These are phyloP conservation scores for Scortum barcoo DNA, from an alignment of 2,113 vertebrate species.

Conservation along the genomic window DNA sequence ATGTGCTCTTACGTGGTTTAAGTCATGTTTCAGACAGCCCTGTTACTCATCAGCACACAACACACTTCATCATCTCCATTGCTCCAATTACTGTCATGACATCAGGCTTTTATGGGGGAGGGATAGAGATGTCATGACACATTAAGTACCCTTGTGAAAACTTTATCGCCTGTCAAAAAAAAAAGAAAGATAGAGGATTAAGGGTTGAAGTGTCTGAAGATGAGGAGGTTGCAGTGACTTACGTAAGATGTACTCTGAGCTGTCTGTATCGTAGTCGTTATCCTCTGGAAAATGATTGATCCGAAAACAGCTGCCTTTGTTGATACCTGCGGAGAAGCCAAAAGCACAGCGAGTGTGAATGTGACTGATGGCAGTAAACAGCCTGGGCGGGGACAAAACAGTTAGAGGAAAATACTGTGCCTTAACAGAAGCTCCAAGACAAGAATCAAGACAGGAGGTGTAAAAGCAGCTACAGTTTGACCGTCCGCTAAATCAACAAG, in stretches of 20 bases:
- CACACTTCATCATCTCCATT: constrained; percentile 45
- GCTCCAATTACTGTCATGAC: constrained; percentile 57
- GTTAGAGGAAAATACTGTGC: constrained; percentile 3
- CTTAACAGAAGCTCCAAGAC: background rate
- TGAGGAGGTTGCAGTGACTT: constrained; percentile 81
- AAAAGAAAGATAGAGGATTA: constrained; percentile 39
- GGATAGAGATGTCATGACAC: constrained; percentile 55
- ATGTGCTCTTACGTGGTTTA: background rate
- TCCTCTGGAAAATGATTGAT: constrained; percentile 99
- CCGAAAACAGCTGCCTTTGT: constrained; percentile 95
- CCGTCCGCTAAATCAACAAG: background rate
- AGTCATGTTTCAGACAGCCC: constrained; percentile 16
- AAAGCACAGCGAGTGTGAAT: constrained; percentile 13
- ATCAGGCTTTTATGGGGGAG: constrained; percentile 58
- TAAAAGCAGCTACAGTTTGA: background rate
- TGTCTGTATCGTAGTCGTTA: constrained; percentile 96
- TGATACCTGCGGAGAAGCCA: constrained; percentile 86
- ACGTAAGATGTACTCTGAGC: constrained; percentile 97
- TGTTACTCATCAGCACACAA: constrained; percentile 30
- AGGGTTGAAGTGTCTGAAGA: constrained; percentile 55
- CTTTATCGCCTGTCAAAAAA: constrained; percentile 34
- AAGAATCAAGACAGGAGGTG: background rate
- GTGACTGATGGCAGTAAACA: background rate
- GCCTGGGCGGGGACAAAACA: background rate
- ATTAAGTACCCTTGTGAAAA: constrained; percentile 57